Percentiles rank a stretch among this genome's conserved stretches.
phyloP scores from a whole-genome alignment of 2,797 vertebrate species.

The Acanthiza pusilla region DNA sequence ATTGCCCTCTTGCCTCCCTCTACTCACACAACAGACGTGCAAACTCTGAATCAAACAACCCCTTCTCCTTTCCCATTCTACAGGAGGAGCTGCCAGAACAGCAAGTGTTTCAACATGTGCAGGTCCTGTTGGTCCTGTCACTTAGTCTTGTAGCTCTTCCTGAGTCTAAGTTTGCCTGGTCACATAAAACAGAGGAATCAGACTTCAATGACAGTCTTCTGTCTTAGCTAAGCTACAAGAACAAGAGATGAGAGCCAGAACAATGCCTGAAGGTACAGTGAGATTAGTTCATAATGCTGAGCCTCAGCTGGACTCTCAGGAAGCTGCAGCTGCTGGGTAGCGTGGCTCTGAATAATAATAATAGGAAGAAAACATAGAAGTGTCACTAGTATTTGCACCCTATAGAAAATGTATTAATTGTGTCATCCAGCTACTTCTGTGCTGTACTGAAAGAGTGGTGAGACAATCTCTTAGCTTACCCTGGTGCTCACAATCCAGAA shows the following conservation, averaged over 20 bases:
- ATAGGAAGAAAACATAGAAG: neutral
- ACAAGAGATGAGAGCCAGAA: neutral
- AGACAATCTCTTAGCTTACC: neutral
- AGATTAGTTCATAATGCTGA: conserved; percentile 46
- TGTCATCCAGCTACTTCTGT: neutral
- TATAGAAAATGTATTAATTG: neutral
- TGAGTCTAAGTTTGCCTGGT: neutral
- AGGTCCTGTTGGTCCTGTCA: neutral
- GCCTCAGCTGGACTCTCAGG: conserved; percentile 46
- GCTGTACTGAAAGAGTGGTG: neutral
- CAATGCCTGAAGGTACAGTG: conserved; percentile 28
- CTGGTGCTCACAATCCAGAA: neutral
- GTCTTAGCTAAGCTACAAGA: neutral
- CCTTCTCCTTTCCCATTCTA: neutral
- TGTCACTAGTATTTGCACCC: neutral
- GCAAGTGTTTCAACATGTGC: neutral
- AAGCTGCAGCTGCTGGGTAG: conserved; percentile 45
- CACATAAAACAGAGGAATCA: neutral
- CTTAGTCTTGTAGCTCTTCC: neutral
- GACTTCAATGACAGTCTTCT: neutral
- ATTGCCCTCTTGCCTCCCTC: neutral
- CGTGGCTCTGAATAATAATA: conserved; percentile 44
- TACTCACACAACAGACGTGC: neutral
- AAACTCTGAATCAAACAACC: neutral
- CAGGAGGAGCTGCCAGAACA: neutral